These are phyloP conservation scores for Ditylenchus weischeri DNA, from an alignment of 2,888 invertebrate species.

Conservation along the genomic window DNA sequence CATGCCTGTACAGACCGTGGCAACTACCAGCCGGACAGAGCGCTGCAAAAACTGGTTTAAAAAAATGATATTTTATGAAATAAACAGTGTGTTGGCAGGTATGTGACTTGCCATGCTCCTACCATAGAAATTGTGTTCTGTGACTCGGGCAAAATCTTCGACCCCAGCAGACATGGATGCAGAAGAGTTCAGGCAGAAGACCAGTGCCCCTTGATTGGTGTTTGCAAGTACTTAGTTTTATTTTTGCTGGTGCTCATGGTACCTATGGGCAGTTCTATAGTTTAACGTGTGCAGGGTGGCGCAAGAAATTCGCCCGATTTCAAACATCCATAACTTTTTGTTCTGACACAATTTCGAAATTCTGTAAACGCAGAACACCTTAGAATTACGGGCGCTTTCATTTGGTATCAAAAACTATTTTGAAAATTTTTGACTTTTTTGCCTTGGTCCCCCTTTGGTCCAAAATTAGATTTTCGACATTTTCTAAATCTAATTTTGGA, in stretches of 20 bases:
- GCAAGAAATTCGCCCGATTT: no score
- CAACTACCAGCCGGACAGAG: neutral
- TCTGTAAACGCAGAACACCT: no score
- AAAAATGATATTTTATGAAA: neutral
- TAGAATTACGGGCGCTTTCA: no score
- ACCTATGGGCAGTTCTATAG: neutral
- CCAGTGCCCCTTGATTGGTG: constrained; percentile 22
- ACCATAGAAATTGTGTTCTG: constrained; percentile 21
- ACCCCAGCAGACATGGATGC: constrained; percentile 17
- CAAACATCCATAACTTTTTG: no score
- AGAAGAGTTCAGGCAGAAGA: constrained; percentile 21
- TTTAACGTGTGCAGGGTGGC: neutral
- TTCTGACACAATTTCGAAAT: no score
- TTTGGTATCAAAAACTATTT: no score
- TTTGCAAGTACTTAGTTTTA: constrained; percentile 8
- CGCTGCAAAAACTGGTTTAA: constrained; percentile 23
- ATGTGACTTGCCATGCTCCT: constrained; percentile 19
- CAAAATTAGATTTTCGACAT: no score
- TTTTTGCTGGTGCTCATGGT: no score
- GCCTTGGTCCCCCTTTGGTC: no score
- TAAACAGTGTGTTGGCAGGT: constrained; percentile 13
- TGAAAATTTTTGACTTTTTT: no score
- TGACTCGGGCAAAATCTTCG: constrained; percentile 28
- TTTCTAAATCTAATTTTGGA: no score
- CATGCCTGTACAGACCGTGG: neutral